A percentile compares a stretch with the other conserved stretches of the same genome.
Conservation (phyloP, 2,113 vertebrate genomes). For the Synodontis membranacea region DNA sequence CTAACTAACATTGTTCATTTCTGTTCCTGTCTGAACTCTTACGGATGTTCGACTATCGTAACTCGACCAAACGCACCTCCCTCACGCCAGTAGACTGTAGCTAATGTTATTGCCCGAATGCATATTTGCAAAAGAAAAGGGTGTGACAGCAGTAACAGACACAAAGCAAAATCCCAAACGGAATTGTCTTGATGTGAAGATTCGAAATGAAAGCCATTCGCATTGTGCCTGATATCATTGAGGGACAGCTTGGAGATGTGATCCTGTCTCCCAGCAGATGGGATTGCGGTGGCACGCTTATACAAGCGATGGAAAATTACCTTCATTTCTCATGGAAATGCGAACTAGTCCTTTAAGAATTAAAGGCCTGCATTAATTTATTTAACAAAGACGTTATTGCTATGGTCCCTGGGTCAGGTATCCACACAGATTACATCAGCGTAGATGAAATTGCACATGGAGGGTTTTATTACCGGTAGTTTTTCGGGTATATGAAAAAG, state of each 20-base stretch:
- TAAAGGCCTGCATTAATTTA: conserved; percentile 45
- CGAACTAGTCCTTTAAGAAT: conserved; percentile 46
- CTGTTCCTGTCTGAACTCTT: not conserved
- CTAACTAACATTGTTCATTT: not conserved
- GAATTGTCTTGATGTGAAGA: no score
- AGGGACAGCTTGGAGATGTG: not conserved
- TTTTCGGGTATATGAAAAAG: not conserved
- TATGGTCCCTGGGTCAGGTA: conserved; percentile 30
- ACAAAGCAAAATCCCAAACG: not conserved
- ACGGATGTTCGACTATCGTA: not conserved
- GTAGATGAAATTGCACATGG: conserved; percentile 42
- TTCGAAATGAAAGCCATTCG: conserved; percentile 9
- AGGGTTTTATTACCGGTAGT: conserved; percentile 42
- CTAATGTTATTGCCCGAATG: not conserved
- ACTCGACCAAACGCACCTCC: not conserved
- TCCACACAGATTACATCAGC: conserved; percentile 33
- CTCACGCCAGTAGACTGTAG: not conserved
- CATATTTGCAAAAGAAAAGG: not conserved
- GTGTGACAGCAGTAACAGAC: not conserved
- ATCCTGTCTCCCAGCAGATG: not conserved
- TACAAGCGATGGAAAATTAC: conserved; percentile 15
- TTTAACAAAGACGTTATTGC: conserved; percentile 45
- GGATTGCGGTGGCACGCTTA: not conserved
- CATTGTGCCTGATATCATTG: not conserved
- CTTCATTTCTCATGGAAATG: conserved; percentile 39